These are phyloP conservation scores for Cynoglossus semilaevis DNA, from an alignment of 2,113 vertebrate genomes.

Conservation along the genomic window DNA sequence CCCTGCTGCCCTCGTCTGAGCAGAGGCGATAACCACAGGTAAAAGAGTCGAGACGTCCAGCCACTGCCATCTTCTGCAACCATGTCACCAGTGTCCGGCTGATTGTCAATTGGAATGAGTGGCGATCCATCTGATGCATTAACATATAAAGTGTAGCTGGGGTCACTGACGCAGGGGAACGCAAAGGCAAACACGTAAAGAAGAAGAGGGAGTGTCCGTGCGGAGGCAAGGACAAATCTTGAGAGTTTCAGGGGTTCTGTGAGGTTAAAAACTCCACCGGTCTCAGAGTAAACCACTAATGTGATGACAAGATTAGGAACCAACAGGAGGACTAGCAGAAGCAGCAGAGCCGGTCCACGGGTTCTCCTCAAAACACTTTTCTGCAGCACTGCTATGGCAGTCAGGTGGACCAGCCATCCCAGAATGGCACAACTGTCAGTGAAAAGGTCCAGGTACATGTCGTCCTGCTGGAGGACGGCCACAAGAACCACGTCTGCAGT, in stretches of 20 bases:
- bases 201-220: slow-evolving; percentile 74
- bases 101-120: slow-evolving; percentile 58
- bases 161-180: slow-evolving; percentile 64
- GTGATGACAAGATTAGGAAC: slow-evolving; percentile 81
- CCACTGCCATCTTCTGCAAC: slow-evolving; percentile 88
- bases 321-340: slow-evolving; percentile 74
- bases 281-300: slow-evolving; percentile 73
- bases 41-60: slow-evolving; percentile 87
- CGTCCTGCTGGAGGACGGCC: slow-evolving; percentile 67
- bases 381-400: slow-evolving; percentile 73
- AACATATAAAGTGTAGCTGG: slow-evolving; percentile 62
- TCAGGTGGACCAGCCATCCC: slow-evolving; percentile 84
- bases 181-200: slow-evolving; percentile 78
- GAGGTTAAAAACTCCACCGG: slow-evolving; percentile 56
- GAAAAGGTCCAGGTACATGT: slow-evolving; percentile 81
- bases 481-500: slow-evolving; percentile 75
- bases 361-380: slow-evolving; percentile 64
- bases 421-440: slow-evolving; percentile 76
- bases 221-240: slow-evolving; percentile 78
- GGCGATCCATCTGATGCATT: slow-evolving; percentile 66
- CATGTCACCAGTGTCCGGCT: slow-evolving; percentile 63
- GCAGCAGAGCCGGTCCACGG: slow-evolving; percentile 79
- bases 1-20: slow-evolving; percentile 79
- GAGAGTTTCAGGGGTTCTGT: slow-evolving; percentile 64
- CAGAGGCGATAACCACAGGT: slow-evolving; percentile 87